Percentiles rank a stretch among this genome's conserved stretches.
These are phyloP conservation scores for Agrochola circellaris DNA, from an alignment of 2,888 invertebrate species.

Conservation along the genomic window DNA sequence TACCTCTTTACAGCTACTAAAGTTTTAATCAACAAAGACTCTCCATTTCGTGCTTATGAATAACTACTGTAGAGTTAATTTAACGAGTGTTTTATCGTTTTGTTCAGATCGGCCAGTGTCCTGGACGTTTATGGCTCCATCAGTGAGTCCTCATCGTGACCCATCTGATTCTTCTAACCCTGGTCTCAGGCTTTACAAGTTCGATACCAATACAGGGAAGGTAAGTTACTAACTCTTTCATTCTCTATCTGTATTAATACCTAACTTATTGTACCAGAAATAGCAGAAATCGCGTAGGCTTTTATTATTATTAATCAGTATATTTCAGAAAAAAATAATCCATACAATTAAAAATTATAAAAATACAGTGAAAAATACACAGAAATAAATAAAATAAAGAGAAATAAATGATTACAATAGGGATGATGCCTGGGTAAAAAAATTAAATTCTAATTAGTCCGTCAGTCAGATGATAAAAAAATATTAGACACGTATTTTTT, in stretches of 20 bases:
- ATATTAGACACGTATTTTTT: too few relatives aligned
- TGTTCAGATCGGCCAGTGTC: constrained; percentile 95
- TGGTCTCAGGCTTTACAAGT: constrained; percentile 96
- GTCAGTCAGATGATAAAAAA: too few relatives aligned
- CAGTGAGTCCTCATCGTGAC: constrained; percentile 96
- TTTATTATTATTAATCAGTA: neutral
- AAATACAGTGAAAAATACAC: too few relatives aligned
- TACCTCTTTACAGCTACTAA: too few relatives aligned
- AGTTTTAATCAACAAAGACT: too few relatives aligned
- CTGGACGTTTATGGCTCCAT: constrained; percentile 96
- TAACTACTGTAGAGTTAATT: neutral
- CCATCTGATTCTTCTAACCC: constrained; percentile 96
- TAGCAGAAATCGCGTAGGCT: neutral
- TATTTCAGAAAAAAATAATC: too few relatives aligned
- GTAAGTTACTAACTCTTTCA: constrained; percentile 79
- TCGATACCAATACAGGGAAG: constrained; percentile 96
- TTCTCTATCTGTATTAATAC: neutral
- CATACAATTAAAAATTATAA: too few relatives aligned
- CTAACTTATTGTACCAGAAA: neutral
- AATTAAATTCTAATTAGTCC: too few relatives aligned
- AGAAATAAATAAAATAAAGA: too few relatives aligned
- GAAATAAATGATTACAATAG: too few relatives aligned
- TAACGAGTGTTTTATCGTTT: constrained; percentile 5
- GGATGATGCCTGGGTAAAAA: too few relatives aligned
- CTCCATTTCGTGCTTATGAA: neutral